Conservation (phyloP, 2,797 vertebrate species). For the Hippocampus kuda region DNA sequence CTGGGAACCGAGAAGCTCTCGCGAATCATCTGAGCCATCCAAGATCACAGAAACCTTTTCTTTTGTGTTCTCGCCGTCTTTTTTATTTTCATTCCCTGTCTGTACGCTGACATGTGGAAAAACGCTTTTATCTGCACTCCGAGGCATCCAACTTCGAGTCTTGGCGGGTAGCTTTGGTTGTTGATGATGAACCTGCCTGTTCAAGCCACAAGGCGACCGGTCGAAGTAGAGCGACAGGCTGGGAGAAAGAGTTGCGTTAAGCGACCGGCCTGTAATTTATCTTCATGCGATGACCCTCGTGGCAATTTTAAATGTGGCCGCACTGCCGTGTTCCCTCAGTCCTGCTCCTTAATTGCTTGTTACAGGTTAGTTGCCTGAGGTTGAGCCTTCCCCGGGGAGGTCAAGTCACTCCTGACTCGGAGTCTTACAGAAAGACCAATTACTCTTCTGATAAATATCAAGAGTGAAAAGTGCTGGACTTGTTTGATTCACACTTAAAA, state of each 20-base stretch:
- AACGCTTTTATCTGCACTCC: slow-evolving; percentile 38
- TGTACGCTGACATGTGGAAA: slow-evolving; percentile 4
- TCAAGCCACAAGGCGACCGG: background rate
- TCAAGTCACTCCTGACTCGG: slow-evolving; percentile 32
- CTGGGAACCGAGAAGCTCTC: slow-evolving; percentile 30
- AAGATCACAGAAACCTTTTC: slow-evolving; percentile 36
- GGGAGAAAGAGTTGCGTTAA: slow-evolving; percentile 32
- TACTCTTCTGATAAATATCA: slow-evolving; percentile 53
- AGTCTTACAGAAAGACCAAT: slow-evolving; percentile 30
- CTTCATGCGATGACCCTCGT: slow-evolving; percentile 37
- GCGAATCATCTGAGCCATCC: slow-evolving; percentile 35
- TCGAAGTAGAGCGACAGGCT: background rate
- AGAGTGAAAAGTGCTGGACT: slow-evolving; percentile 10
- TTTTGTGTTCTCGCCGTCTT: slow-evolving; percentile 13
- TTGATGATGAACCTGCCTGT: background rate
- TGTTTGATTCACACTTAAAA: slow-evolving; percentile 24
- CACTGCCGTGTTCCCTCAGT: slow-evolving; percentile 25
- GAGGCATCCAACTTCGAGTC: slow-evolving; percentile 38
- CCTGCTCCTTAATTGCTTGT: slow-evolving; percentile 60
- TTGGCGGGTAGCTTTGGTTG: slow-evolving; percentile 1
- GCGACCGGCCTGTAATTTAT: slow-evolving; percentile 49
- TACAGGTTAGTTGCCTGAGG: slow-evolving; percentile 51
- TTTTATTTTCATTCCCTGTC: background rate
- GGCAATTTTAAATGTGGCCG: background rate
- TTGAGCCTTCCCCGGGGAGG: slow-evolving; percentile 45